Evolutionary conservation across 2,888 invertebrate species (phyloP).

Genomic region (Trissoscelio sp.): DNA sequence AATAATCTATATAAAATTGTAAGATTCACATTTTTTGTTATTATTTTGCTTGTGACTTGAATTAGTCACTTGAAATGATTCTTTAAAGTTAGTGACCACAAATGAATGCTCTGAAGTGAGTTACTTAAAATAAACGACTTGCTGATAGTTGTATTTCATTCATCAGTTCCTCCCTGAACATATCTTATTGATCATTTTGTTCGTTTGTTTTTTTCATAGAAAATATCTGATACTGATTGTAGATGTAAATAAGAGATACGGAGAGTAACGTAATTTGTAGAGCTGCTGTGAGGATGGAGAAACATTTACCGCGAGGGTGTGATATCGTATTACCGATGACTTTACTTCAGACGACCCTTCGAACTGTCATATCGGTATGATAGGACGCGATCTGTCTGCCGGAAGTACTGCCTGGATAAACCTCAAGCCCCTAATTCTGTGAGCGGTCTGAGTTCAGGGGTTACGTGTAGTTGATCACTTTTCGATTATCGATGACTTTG

Average conservation of each 20-base stretch:
- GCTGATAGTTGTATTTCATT: no score
- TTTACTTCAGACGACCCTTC: conserved; percentile 77
- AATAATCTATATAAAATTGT: no score
- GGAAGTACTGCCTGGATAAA: conserved; percentile 74
- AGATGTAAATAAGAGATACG: conserved; percentile 41
- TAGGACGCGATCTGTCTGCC: conserved; percentile 71
- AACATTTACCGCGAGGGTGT: conserved; percentile 66
- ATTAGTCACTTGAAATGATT: no score
- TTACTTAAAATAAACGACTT: no score
- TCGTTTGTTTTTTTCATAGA: no score
- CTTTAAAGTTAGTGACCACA: no score
- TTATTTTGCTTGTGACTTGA: no score
- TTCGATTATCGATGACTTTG: conserved; percentile 78
- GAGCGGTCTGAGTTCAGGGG: conserved; percentile 70
- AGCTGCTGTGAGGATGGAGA: conserved; percentile 25
- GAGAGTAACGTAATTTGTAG: conserved; percentile 41
- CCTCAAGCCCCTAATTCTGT: conserved; percentile 68
- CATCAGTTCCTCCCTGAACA: no score
- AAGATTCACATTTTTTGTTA: no score
- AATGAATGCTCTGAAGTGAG: no score
- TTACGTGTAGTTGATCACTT: conserved; percentile 76
- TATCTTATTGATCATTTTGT: no score
- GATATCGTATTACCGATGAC: conserved; percentile 81
- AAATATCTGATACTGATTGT: no score
- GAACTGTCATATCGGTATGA: conserved; percentile 79